These are phyloP conservation scores for Galerucella nymphaeae DNA, from an alignment of 2,888 invertebrate genomes.

Conservation along the genomic window DNA sequence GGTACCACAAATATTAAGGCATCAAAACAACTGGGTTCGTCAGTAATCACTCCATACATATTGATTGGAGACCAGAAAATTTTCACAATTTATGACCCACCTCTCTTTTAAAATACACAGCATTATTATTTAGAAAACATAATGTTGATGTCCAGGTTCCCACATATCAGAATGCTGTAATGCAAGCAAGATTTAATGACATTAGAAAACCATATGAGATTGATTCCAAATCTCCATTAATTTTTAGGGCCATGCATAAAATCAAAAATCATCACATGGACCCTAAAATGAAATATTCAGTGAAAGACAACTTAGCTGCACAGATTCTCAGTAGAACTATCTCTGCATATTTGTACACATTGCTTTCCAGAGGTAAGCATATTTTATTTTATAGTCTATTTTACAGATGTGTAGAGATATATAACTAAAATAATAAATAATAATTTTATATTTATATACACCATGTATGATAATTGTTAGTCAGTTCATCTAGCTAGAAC, in stretches of 20 bases:
- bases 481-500: no score
- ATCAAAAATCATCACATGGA: slow-evolving; percentile 39
- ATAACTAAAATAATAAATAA: no score
- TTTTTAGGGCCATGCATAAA: slow-evolving; percentile 41
- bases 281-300: slow-evolving; percentile 44
- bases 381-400: no score
- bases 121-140: slow-evolving; percentile 23
- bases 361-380: slow-evolving; percentile 23
- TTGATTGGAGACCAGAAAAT: slow-evolving; percentile 25
- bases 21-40: slow-evolving; percentile 27
- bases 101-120: slow-evolving; percentile 32
- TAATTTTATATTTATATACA: no score
- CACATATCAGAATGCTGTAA: not conserved
- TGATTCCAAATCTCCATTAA: slow-evolving; percentile 33
- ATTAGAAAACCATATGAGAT: slow-evolving; percentile 34
- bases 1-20: slow-evolving; percentile 32
- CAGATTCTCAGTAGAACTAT: slow-evolving; percentile 36
- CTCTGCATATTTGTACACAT: slow-evolving; percentile 39
- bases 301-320: slow-evolving; percentile 50
- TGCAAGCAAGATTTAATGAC: slow-evolving; percentile 21
- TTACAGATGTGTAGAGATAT: no score
- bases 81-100: slow-evolving; percentile 36
- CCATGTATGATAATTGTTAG: no score
- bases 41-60: slow-evolving; percentile 24
- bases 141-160: slow-evolving; percentile 17